phyloP scores from a whole-genome alignment of 1,140 invertebrate species.

The Tetramorium parvispinum region DNA sequence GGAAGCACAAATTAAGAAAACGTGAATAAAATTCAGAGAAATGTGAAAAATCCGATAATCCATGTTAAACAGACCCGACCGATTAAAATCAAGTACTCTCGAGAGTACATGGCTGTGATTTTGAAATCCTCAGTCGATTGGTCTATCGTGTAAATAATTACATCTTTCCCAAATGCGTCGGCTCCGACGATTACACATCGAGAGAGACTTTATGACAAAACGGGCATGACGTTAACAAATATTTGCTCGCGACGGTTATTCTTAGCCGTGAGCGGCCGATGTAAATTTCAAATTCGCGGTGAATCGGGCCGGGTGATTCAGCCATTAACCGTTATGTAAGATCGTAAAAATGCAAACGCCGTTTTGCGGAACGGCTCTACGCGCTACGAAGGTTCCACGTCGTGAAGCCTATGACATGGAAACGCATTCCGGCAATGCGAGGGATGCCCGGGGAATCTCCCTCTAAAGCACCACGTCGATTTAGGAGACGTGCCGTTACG shows the following conservation, averaged over 20 bases:
- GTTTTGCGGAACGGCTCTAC: neutral
- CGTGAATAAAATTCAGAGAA: too few species aligned
- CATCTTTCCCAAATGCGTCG: neutral
- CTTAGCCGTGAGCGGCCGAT: neutral
- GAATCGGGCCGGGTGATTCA: conserved; percentile 40
- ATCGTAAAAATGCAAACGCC: conserved; percentile 35
- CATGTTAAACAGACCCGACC: too few species aligned
- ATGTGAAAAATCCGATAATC: too few species aligned
- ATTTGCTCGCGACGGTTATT: neutral
- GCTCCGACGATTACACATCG: neutral
- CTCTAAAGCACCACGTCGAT: conserved; percentile 53
- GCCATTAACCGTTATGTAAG: conserved; percentile 18
- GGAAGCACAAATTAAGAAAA: neutral
- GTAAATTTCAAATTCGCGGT: conserved; percentile 34
- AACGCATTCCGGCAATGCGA: conserved; percentile 19
- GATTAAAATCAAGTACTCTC: neutral
- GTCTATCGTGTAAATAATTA: neutral
- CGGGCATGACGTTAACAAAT: neutral
- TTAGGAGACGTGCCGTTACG: conserved; percentile 57
- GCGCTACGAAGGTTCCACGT: conserved; percentile 21
- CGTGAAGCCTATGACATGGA: conserved; percentile 38
- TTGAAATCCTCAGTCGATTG: neutral
- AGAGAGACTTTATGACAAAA: neutral
- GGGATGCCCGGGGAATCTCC: conserved; percentile 23
- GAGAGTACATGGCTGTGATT: neutral